phyloP scores from a whole-genome alignment of 2,113 vertebrate genomes.

The Pomatostomus ruficeps region DNA sequence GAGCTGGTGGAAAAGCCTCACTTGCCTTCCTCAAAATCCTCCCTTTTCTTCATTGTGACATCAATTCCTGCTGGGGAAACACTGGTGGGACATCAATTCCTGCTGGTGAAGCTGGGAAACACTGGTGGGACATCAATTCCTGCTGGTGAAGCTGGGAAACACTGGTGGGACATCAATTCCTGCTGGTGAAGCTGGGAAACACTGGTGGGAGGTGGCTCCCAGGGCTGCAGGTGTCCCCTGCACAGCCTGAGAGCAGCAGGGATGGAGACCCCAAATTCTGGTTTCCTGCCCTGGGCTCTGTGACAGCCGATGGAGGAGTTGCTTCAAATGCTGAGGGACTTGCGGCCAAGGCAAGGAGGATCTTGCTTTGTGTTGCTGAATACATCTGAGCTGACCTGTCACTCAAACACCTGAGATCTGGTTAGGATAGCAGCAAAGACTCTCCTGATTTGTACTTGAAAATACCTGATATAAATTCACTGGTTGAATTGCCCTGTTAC shows the following conservation, averaged over 20 bases:
- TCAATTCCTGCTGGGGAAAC: background rate
- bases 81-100: background rate
- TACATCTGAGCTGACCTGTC: background rate
- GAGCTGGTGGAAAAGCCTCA: background rate
- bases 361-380: background rate
- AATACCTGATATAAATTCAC: background rate
- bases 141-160: no score
- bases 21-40: background rate
- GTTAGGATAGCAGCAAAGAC: background rate
- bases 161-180: no score
- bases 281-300: background rate
- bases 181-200: background rate
- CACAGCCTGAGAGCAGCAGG: background rate
- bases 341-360: background rate
- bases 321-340: background rate
- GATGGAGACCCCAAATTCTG: background rate
- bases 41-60: background rate
- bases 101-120: no score
- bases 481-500: background rate
- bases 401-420: background rate
- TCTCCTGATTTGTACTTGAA: background rate
- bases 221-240: background rate
- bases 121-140: background rate
- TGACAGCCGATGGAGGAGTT: background rate
- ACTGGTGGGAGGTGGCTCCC: background rate